Conservation (phyloP, 2,113 vertebrate species). For the Crotalus tigris region DNA sequence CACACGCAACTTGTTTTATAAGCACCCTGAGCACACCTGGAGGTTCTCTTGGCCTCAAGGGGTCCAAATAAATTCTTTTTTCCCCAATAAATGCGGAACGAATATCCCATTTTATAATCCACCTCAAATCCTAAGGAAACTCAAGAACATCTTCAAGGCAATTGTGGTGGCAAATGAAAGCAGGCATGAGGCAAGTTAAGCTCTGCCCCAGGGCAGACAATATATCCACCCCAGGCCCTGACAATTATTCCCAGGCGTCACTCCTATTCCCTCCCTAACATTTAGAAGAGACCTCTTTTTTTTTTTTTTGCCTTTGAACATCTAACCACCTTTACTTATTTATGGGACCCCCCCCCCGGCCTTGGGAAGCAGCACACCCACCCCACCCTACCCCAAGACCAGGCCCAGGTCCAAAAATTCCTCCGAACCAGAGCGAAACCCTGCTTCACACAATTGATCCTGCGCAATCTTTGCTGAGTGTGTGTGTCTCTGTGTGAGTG, state of each 20-base stretch:
- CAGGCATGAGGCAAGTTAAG: not conserved
- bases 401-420: not conserved
- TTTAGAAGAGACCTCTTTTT: not conserved
- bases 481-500: no score
- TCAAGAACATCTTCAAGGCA: not conserved
- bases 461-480: not conserved
- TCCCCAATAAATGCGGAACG: constrained; percentile 6
- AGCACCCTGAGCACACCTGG: not conserved
- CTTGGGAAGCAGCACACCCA: not conserved
- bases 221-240: constrained; percentile 11
- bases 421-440: not conserved
- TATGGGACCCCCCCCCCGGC: constrained; percentile 18
- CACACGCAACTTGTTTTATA: not conserved
- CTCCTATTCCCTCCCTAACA: constrained; percentile 17
- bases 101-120: constrained; percentile 21
- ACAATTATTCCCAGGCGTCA: not conserved
- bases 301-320: constrained; percentile 18
- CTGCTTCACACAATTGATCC: not conserved
- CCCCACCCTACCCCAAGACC: no score
- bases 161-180: not conserved
- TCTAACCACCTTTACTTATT: constrained; percentile 10
- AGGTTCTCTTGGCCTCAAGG: no score
- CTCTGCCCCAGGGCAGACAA: constrained; percentile 13
- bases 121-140: constrained; percentile 6
- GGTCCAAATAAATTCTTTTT: constrained; percentile 15